These are phyloP conservation scores for Eucidaris tribuloides DNA, from an alignment of 35 echinoderm and acorn worm genomes.

Conservation along the genomic window DNA sequence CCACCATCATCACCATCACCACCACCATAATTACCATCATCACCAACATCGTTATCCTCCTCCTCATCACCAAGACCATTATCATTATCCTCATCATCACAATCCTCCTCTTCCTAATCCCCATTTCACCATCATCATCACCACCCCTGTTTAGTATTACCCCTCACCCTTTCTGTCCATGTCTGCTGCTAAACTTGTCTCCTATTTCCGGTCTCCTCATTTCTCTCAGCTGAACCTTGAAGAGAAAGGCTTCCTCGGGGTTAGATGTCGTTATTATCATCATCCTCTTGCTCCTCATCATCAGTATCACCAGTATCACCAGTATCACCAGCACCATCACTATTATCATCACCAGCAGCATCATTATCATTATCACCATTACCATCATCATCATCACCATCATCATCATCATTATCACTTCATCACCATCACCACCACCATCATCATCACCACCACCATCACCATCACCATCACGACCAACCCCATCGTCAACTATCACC, in stretches of 20 bases:
- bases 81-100: not conserved
- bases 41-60: not conserved
- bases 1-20: not conserved
- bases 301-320: not conserved
- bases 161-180: conserved; percentile 93
- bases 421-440: not conserved
- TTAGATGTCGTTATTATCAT: conserved; percentile 72
- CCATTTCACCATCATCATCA: not conserved
- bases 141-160: not conserved
- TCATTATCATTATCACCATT: not conserved
- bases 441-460: not conserved
- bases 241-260: conserved; percentile 87
- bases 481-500: too few species aligned
- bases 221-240: conserved; percentile 91
- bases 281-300: not conserved
- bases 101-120: not conserved
- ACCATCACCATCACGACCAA: not conserved
- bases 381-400: not conserved
- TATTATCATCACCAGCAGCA: not conserved
- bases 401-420: not conserved
- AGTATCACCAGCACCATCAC: not conserved
- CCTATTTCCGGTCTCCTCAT: conserved; percentile 93
- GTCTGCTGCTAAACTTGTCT: conserved; percentile 93
- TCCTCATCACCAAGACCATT: not conserved
- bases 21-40: not conserved